phyloP scores from a whole-genome alignment of 2,113 vertebrate species.

The Oryzias celebensis region DNA sequence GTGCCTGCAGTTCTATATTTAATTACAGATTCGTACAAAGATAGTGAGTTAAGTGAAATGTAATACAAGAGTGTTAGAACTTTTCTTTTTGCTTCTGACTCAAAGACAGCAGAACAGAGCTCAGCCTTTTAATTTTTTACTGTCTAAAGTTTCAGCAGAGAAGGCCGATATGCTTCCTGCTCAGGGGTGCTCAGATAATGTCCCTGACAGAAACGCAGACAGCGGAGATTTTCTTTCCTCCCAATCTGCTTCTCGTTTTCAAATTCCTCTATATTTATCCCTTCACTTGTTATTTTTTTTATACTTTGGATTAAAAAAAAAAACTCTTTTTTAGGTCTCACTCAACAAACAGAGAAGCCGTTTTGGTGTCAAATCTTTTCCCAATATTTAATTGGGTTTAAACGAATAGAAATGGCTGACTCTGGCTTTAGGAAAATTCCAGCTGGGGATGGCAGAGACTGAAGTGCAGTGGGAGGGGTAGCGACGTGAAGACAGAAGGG shows the following conservation, averaged over 20 bases:
- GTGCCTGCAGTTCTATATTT: constrained; percentile 58
- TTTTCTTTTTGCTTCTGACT: constrained; percentile 29
- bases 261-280: constrained; percentile 19
- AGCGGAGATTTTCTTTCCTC: constrained; percentile 9
- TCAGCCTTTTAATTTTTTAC: constrained; percentile 41
- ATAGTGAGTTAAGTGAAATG: constrained; percentile 60
- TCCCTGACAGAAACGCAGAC: constrained; percentile 26
- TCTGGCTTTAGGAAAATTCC: constrained; percentile 82
- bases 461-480: constrained; percentile 14
- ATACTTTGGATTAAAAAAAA: not conserved
- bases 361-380: constrained; percentile 59
- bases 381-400: constrained; percentile 79
- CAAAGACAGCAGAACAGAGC: constrained; percentile 42
- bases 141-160: constrained; percentile 48
- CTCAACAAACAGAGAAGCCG: constrained; percentile 70
- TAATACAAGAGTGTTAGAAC: constrained; percentile 44
- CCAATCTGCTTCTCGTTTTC: constrained; percentile 27
- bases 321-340: constrained; percentile 61
- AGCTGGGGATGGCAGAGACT: constrained; percentile 40
- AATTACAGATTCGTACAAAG: constrained; percentile 67
- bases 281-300: not conserved
- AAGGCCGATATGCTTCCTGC: constrained; percentile 25
- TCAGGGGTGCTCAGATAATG: constrained; percentile 25
- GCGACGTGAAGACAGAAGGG: constrained; percentile 1
- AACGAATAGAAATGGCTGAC: constrained; percentile 54